Base-by-base conservation (phyloP, 2,113 vertebrate genomes). In the Ammospiza caudacuta region DNA sequence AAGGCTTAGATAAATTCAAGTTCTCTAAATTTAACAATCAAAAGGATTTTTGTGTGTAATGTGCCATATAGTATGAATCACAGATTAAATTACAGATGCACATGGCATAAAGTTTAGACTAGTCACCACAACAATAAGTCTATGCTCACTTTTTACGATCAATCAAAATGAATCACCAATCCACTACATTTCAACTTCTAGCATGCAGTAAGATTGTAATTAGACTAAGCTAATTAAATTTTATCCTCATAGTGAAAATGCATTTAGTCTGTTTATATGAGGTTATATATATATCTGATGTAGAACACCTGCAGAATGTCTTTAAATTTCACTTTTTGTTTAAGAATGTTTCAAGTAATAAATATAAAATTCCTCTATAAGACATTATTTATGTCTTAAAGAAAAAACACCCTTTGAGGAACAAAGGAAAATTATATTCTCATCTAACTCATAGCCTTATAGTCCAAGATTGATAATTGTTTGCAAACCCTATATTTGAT, bases 401-500 rank as follows among this genome's bases (percentile, higher is more conserved):
- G 58, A 75, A 88, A 95, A 96, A 92, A 28, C 10, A 64, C 76
- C 25, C 37, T 94, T 89, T 89, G 66, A 92, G 61, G 85, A 96
- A 97, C 75, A 98, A 96, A 95, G 87, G 59, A 94, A 94, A 70
- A 75, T 63, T 92, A 55, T 89, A 92, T 64, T 90, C 87, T 96
- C 87, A 84, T 74, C 73, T 94, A 91, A 95, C 57, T 92, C 91
- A 4, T 78, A 95, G 41, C 67, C 37, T 91, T 72, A 75, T 70
- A 55, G 33, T 91, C 73, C 85, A 97, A 96, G 95, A 95, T 78
- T 96, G 92, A 96, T 95, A 97, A 95, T 97, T 97, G 94, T 97
- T 98, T 97, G 94, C 94, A 97, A 96, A 96, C 88, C 91, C 64
- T 95, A 82, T 97, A 97, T 96, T 97, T 98, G 95, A 96, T 97